Percentiles rank a stretch among this genome's conserved stretches.
These are phyloP conservation scores for Drosophila acutilabella DNA, from an alignment of 2,888 invertebrate species.

Conservation along the genomic window DNA sequence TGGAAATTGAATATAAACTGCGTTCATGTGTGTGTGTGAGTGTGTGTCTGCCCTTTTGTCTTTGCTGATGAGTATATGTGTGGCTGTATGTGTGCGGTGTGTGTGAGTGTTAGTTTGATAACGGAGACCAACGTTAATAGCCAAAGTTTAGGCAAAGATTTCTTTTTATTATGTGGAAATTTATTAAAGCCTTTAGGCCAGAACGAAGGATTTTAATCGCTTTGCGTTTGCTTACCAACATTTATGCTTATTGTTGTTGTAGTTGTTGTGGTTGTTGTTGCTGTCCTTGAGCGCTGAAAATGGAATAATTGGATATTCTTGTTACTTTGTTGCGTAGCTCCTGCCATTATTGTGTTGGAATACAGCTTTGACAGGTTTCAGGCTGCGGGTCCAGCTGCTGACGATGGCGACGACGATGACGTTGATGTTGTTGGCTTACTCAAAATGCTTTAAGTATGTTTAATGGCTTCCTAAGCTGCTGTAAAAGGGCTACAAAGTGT, in stretches of 20 bases:
- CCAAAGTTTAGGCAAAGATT: constrained; percentile 75
- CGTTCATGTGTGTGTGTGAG: constrained; percentile 25
- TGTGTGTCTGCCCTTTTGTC: constrained; percentile 31
- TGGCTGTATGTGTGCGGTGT: constrained; percentile 27
- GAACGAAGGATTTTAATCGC: constrained; percentile 66
- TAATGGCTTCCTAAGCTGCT: constrained; percentile 69
- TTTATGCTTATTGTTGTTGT: constrained; percentile 13
- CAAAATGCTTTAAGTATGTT: constrained; percentile 68
- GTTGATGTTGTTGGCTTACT: constrained; percentile 64
- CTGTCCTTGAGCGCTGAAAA: constrained; percentile 47
- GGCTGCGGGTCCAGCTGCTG: constrained; percentile 49
- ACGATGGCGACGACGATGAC: constrained; percentile 32
- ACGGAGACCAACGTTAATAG: constrained; percentile 68
- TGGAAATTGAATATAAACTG: constrained; percentile 77
- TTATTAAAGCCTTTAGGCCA: constrained; percentile 74
- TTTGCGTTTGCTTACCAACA: constrained; percentile 34
- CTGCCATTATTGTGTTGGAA: constrained; percentile 7
- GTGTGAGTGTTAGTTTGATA: constrained; percentile 28
- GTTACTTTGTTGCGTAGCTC: constrained; percentile 66
- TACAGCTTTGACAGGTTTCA: constrained; percentile 28
- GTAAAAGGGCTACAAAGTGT: constrained; percentile 47
- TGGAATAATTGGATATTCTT: constrained; percentile 76
- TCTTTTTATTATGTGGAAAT: constrained; percentile 79
- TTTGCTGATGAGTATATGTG: constrained; percentile 24
- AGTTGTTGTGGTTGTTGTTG: constrained; percentile 1